Conservation (phyloP, 1,140 invertebrate species). For the Anagrus nilaparvatae region DNA sequence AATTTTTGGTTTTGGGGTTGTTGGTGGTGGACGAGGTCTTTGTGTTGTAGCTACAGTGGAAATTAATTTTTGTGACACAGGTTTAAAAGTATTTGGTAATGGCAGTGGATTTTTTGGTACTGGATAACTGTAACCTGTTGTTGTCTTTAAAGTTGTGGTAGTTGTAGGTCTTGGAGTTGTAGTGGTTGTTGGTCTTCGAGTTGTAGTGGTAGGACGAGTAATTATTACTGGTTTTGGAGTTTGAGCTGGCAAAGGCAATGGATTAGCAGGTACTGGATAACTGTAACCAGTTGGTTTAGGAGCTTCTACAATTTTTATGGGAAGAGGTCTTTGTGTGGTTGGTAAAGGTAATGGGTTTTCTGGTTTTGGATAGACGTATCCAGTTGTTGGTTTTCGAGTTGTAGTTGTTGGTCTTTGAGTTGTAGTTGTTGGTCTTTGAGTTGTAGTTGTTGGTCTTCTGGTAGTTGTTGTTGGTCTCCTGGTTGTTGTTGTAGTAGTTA, state of each 20-base stretch:
- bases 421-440: no score
- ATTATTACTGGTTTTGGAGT: not conserved
- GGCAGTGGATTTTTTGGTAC: slow-evolving; percentile 10
- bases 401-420: no score
- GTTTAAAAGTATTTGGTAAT: not conserved
- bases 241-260: not conserved
- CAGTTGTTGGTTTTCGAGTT: no score
- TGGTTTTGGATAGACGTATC: no score
- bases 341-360: no score
- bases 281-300: not conserved
- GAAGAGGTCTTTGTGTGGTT: no score
- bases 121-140: slow-evolving; percentile 17
- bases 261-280: not conserved
- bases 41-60: no score
- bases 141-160: not conserved
- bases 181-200: not conserved
- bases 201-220: not conserved
- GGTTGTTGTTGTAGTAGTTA: no score
- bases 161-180: not conserved
- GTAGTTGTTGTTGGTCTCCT: no score
- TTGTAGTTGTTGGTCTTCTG: no score
- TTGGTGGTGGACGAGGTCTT: not conserved
- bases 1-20: not conserved
- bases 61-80: no score
- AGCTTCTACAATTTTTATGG: no score